Percentiles rank a stretch among this genome's conserved stretches.
These are phyloP conservation scores for Drosophila pullipes DNA, from an alignment of 2,888 invertebrate genomes.

Conservation along the genomic window DNA sequence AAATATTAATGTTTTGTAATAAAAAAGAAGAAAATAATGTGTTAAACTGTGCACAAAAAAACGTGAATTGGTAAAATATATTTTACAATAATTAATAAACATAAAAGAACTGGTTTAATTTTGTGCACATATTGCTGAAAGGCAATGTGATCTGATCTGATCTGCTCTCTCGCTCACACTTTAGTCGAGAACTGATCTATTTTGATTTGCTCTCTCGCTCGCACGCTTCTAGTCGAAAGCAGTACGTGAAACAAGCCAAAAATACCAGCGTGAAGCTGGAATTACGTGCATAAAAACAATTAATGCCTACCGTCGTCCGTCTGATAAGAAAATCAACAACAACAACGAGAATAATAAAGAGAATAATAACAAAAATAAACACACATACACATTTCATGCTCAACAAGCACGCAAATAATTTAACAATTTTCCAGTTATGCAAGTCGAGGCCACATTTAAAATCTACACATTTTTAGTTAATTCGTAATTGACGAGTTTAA, in stretches of 20 bases:
- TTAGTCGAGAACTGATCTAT: background rate
- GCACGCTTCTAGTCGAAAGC: background rate
- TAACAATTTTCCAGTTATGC: slow-evolving; percentile 29
- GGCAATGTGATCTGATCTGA: slow-evolving; percentile 6
- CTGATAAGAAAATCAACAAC: slow-evolving; percentile 48
- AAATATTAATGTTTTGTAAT: background rate
- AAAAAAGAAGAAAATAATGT: background rate
- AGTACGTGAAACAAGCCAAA: slow-evolving; percentile 40
- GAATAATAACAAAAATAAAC: slow-evolving; percentile 11
- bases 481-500: background rate
- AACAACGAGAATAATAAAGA: background rate
- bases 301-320: slow-evolving; percentile 26
- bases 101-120: background rate
- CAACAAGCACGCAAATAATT: slow-evolving; percentile 49
- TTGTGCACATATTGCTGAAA: slow-evolving; percentile 10
- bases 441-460: slow-evolving; percentile 7
- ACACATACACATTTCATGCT: slow-evolving; percentile 36
- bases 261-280: slow-evolving; percentile 32
- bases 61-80: background rate
- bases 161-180: background rate
- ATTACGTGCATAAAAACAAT: slow-evolving; percentile 44
- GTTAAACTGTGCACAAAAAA: background rate
- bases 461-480: background rate
- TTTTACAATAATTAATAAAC: background rate
- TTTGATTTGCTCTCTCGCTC: slow-evolving; percentile 3